Base-by-base conservation (phyloP, 2,113 vertebrate species). In the Crypturellus undulatus region DNA sequence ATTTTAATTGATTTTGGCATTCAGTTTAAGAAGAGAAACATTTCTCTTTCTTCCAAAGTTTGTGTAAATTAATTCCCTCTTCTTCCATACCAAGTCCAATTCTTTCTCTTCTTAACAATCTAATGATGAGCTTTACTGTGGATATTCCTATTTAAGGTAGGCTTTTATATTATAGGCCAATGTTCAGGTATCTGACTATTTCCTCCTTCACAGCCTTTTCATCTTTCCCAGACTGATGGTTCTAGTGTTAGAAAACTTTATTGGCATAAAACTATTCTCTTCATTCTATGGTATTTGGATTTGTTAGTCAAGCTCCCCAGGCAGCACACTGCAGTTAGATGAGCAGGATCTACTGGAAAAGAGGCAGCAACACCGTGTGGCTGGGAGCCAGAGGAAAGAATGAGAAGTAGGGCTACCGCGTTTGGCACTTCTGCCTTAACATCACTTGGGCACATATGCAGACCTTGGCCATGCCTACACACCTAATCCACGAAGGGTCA, bases 151-250 rank as follows among this genome's bases (percentile, higher is more conserved):
- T 71, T 80, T 43, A 76, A 20, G 3, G 22, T 26, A 86, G 36
- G 28, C 30, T 58, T 28, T 85, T 85, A 83, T n/a, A 89, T 49
- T 79, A 76, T 60, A 28, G 30, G 20, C 9, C 32, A 89, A 84
- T 43, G 67, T 73, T 79, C 68, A 70, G 25, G n/a, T 71, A 95
- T 60, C 38, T 83, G 79, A 54, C 91, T 85, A 80, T 83, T 87
- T 93, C 45, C 21, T 75, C 84, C 59, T 45, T 11, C 45, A 28
- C 14, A 21, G 13, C 25, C 62, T 82, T 65, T 62, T 24, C 5
- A 28, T 28, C 16, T 93, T 93, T 82, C 76, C 26, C 67, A 84
- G 60, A 78, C 26, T 18, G n/a, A 36, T 25, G 6, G 21, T 32
- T 83, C 40, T 43, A 47, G 14, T 52, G 13, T 25, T 38, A 52